phyloP scores from a whole-genome alignment of 1,140 invertebrate species.

The Euglossa dilemma region DNA sequence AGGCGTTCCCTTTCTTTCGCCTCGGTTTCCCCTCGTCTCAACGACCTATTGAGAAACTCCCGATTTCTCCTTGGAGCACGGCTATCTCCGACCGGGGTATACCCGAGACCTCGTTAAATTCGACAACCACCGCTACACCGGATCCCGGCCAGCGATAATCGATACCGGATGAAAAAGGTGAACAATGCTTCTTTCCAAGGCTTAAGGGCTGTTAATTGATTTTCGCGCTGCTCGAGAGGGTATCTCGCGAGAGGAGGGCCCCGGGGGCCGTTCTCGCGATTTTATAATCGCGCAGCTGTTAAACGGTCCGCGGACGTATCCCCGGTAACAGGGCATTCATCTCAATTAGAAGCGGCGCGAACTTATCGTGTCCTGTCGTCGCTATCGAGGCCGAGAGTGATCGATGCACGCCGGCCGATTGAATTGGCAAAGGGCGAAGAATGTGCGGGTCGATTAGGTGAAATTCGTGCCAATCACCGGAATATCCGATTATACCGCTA shows the following conservation, averaged over 20 bases:
- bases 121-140: background rate
- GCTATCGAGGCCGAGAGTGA: constrained; percentile 30
- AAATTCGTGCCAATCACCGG: background rate
- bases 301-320: constrained; percentile 1
- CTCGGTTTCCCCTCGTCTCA: constrained; percentile 9
- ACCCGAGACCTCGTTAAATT: constrained; percentile 27
- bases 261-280: background rate
- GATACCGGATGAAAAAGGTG: background rate
- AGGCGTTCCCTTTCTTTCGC: constrained; percentile 33
- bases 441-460: background rate
- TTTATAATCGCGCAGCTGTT: background rate
- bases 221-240: no score
- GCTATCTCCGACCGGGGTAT: background rate
- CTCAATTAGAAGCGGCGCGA: constrained; percentile 37
- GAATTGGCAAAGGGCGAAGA: constrained; percentile 14
- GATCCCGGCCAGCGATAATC: background rate
- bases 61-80: constrained; percentile 5
- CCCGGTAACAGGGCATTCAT: constrained; percentile 8
- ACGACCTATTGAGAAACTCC: constrained; percentile 41
- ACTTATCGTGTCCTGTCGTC: constrained; percentile 32
- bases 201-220: background rate
- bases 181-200: no score
- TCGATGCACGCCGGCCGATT: constrained; percentile 27
- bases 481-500: background rate
- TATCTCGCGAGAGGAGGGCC: no score